A percentile compares a stretch with the other conserved stretches of the same genome.
These are phyloP conservation scores for Limnephilus marmoratus DNA, from an alignment of 2,888 invertebrate species.

Conservation along the genomic window DNA sequence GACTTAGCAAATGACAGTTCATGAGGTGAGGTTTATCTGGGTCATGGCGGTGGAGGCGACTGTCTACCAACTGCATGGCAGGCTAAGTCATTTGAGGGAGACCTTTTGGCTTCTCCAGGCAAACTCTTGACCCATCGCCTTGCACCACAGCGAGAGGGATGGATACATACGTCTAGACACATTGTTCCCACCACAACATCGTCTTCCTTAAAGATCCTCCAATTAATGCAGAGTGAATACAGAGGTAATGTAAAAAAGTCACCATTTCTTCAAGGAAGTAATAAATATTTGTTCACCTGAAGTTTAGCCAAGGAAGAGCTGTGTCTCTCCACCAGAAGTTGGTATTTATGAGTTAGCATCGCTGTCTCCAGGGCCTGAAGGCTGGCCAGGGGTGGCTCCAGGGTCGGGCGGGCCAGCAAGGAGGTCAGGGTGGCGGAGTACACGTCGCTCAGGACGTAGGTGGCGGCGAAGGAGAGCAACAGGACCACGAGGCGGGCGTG, in stretches of 20 bases:
- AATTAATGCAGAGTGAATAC: too few species aligned
- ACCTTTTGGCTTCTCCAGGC: too few species aligned
- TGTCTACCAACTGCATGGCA: too few species aligned
- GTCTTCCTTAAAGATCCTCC: too few species aligned
- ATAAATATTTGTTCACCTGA: conserved; percentile 73
- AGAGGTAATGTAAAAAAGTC: neutral
- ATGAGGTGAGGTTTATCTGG: too few species aligned
- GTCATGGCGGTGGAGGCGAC: too few species aligned
- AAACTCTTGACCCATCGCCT: too few species aligned
- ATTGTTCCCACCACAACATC: too few species aligned
- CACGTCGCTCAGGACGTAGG: conserved; percentile 87
- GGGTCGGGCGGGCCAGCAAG: conserved; percentile 83
- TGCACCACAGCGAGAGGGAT: too few species aligned
- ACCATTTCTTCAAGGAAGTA: conserved; percentile 52
- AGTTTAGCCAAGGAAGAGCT: conserved; percentile 84
- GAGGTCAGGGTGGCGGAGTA: conserved; percentile 88
- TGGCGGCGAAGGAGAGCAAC: conserved; percentile 84
- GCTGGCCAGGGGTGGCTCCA: conserved; percentile 83
- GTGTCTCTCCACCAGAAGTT: conserved; percentile 84
- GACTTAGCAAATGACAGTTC: too few species aligned
- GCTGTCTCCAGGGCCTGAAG: conserved; percentile 81
- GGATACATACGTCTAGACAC: too few species aligned
- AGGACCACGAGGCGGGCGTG: conserved; percentile 84
- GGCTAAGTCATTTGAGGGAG: too few species aligned
- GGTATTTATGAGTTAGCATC: conserved; percentile 81